Base-by-base conservation (phyloP, 2,113 vertebrate species). In the Dromiciops gliroides region DNA sequence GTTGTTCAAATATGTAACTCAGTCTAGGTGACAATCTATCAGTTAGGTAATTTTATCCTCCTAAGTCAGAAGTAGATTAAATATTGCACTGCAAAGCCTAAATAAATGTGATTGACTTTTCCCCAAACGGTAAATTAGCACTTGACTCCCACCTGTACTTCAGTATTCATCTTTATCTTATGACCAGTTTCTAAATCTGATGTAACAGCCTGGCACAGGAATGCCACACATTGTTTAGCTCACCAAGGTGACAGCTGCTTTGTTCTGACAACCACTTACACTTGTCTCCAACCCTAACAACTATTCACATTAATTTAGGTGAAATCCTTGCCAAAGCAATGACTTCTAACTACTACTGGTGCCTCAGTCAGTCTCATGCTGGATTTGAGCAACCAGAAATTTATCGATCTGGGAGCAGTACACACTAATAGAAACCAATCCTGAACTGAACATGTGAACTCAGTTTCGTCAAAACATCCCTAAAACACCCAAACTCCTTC, bases 21-120 rank as follows among this genome's bases (percentile, higher is more conserved):
- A 92, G 50, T 48, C 75, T 53, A 95, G 44, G 91, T 90, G 94
- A 95, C 48, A 94, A 90, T 88, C 96, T 96, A 95, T 75, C 23
- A 94, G 97, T 95, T 24, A 95, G 89, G 50, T 83, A 95, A 95
- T 96, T 96, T 92, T 92, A 94, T 94, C 75, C 48, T 93, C 25
- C 90, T 94, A 94, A 67, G 96, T 96, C 96, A 97, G 95, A 93
- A 92, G 31, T 89, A 94, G 89, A 92, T 83, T 51, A 95, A 94
- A 49, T 90, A 94, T 92, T 50, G 91, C 5, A 95, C 53, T 9
- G 94, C 52, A 94, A 94, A 97, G 52, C 44, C 44, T 50, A 95
- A 96, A 93, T 93, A 95, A 95, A 92, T 51, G 90, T 91, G 91
- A 95, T 25, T 92, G 95, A 89, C 91, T 96, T 96, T 94, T 94